Conservation (phyloP, 2,113 vertebrate genomes). For the Poeciliopsis prolifica region DNA sequence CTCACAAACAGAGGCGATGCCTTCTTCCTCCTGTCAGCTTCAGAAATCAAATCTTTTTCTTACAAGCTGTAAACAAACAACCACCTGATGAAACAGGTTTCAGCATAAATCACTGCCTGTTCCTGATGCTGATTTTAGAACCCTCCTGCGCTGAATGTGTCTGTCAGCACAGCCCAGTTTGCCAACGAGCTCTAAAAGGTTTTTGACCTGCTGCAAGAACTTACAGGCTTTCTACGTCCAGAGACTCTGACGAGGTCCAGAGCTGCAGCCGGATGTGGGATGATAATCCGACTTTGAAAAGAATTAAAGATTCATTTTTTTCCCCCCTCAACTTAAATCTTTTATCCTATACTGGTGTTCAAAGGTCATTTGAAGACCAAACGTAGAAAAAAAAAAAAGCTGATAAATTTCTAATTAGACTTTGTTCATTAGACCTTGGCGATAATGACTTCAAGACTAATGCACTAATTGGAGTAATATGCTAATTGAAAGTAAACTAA, state of each 20-base stretch:
- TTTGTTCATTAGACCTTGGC: constrained; percentile 66
- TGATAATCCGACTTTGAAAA: constrained; percentile 29
- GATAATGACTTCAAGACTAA: constrained; percentile 61
- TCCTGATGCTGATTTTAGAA: background rate
- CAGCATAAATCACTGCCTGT: background rate
- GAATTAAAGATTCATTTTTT: constrained; percentile 37
- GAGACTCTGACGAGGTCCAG: background rate
- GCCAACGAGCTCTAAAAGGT: background rate
- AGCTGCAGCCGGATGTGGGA: background rate
- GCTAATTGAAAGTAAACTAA: constrained; percentile 70
- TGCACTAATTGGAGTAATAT: constrained; percentile 65
- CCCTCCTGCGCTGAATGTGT: background rate
- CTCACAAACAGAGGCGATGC: background rate
- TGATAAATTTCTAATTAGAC: constrained; percentile 71
- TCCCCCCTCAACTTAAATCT: constrained; percentile 16
- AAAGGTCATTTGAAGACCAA: constrained; percentile 54
- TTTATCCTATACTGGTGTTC: constrained; percentile 38
- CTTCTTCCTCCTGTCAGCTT: background rate
- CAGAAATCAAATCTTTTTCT: constrained; percentile 24
- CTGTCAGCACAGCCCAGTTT: background rate
- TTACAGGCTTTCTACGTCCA: background rate
- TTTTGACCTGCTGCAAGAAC: background rate
- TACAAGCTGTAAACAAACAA: constrained; percentile 44
- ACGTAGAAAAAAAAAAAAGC: constrained; percentile 11
- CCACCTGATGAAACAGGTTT: constrained; percentile 21